Conservation (phyloP, 2,888 invertebrate genomes). For the Podabrus alpinus region DNA sequence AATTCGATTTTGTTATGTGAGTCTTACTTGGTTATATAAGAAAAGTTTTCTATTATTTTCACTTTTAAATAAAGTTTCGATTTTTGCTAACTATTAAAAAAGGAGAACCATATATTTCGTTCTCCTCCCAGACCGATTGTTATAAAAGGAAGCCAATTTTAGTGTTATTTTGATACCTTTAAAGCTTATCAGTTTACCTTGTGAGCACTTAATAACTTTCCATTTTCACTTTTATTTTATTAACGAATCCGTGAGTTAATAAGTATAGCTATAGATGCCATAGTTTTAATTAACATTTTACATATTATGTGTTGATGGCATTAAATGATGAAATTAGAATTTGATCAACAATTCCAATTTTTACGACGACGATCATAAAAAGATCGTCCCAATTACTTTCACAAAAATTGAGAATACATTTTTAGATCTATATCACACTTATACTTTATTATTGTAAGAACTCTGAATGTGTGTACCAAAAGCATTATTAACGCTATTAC, state of each 20-base stretch:
- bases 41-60: conserved; percentile 56
- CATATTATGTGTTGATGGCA: background rate
- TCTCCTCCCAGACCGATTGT: background rate
- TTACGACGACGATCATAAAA: background rate
- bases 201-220: background rate
- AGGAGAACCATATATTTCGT: background rate
- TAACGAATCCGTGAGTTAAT: background rate
- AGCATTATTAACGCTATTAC: background rate
- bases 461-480: background rate
- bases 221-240: background rate
- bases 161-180: background rate
- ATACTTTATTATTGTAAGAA: background rate
- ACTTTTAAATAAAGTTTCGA: conserved; percentile 52
- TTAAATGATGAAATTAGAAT: background rate
- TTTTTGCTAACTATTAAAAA: conserved; percentile 22
- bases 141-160: background rate
- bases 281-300: background rate
- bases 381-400: background rate
- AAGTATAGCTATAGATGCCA: background rate
- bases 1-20: conserved; percentile 52
- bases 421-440: too few species aligned
- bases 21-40: conserved; percentile 53
- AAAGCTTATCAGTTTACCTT: background rate
- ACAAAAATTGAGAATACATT: background rate
- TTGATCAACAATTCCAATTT: background rate